phyloP scores from a whole-genome alignment of 1,140 invertebrate species.

The Ylistrum balloti region DNA sequence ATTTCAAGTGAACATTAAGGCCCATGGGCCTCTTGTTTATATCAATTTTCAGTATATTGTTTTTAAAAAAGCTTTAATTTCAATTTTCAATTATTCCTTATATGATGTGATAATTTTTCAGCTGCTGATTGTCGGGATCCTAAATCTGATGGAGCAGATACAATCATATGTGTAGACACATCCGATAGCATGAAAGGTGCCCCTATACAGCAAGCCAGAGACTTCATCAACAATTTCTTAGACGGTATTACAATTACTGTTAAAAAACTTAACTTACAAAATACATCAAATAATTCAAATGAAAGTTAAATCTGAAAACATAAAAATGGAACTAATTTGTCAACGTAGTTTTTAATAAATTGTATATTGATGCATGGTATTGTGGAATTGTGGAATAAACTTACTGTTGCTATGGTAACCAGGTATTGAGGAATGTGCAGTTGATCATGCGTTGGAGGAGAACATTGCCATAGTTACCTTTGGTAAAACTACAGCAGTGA shows the following conservation, averaged over 20 bases:
- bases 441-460: constrained; percentile 63
- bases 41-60: no score
- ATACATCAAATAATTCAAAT: no score
- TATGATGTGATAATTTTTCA: constrained; percentile 42
- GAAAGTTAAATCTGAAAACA: no score
- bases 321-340: no score
- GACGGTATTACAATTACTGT: constrained; percentile 46
- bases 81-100: background rate
- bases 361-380: no score
- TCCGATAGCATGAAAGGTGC: constrained; percentile 53
- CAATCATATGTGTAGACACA: constrained; percentile 60
- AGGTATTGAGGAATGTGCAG: constrained; percentile 66
- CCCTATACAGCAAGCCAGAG: constrained; percentile 42
- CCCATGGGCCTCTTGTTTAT: no score
- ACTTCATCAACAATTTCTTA: constrained; percentile 55
- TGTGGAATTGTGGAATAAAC: background rate
- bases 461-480: constrained; percentile 69
- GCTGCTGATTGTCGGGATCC: constrained; percentile 60
- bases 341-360: no score
- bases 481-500: constrained; percentile 57
- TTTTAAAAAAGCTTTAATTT: background rate
- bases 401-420: background rate
- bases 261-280: background rate
- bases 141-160: constrained; percentile 60
- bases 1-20: no score